Conservation (phyloP, 92 coral and sea anemone genomes). For the Palythoa caribaeorum region DNA sequence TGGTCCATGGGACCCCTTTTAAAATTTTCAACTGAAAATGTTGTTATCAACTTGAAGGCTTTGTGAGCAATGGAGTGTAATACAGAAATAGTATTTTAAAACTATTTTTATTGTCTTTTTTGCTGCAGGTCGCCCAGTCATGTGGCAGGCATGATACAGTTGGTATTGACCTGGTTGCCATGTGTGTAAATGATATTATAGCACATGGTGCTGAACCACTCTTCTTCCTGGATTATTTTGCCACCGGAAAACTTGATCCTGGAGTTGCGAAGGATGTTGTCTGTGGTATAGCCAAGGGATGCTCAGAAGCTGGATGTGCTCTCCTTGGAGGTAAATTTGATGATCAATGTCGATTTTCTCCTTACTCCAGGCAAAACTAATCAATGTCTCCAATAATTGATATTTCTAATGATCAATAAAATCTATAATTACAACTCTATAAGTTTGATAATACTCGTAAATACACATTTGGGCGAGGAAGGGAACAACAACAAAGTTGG, state of each 20-base stretch:
- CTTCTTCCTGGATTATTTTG: conserved; percentile 95
- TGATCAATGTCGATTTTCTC: background rate
- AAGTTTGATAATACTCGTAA: too few species aligned
- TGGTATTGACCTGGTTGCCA: conserved; percentile 96
- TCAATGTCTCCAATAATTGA: too few species aligned
- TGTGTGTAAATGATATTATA: conserved; percentile 97
- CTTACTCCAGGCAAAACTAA: too few species aligned
- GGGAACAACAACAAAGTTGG: too few species aligned
- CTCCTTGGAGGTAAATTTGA: conserved; percentile 85
- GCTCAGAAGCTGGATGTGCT: conserved; percentile 92
- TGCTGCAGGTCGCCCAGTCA: conserved; percentile 80
- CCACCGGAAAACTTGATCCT: conserved; percentile 83
- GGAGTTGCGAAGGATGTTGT: conserved; percentile 86
- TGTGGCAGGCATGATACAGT: conserved; percentile 80
- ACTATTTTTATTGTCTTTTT: background rate
- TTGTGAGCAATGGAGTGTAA: too few species aligned
- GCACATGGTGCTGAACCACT: conserved; percentile 99
- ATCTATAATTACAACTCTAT: too few species aligned
- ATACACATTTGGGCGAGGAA: too few species aligned
- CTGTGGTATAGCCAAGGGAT: conserved; percentile 87
- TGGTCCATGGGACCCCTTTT: too few species aligned
- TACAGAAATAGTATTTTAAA: too few species aligned
- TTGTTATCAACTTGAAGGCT: too few species aligned
- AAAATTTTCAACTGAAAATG: too few species aligned
- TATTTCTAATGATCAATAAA: too few species aligned